Base-by-base conservation (phyloP, 2,113 vertebrate genomes). In the Mugil cephalus region DNA sequence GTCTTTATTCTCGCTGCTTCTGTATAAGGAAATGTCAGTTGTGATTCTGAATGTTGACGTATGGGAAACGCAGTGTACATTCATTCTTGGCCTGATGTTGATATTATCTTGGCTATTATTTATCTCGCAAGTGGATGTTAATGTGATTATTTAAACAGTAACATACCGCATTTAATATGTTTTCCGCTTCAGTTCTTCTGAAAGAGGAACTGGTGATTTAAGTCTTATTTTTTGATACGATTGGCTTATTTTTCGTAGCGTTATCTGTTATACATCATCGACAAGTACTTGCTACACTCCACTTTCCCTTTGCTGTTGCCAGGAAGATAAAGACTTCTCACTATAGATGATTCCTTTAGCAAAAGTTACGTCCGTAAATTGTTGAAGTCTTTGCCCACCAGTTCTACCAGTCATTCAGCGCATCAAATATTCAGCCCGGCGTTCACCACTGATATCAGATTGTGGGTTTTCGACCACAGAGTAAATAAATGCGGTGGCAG, bases 401-500 rank as follows among this genome's bases (percentile, higher is more conserved):
- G 24, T 64, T 13, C 24, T 19, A n/a, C 7, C 36, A 19, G 0
- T 61, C 35, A 17, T 56, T 69, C 13, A 47, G 43, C n/a, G n/a
- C n/a, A n/a, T n/a, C n/a, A n/a, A n/a, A n/a, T n/a, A n/a, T n/a
- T n/a, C n/a, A n/a, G n/a, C n/a, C n/a, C n/a, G n/a, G n/a, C 18
- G 7, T 56, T 40, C 13, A 10, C n/a, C 43, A 14, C 38, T 45
- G 38, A 51, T 36, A 7, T n/a, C 13, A 66, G 5, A 30, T 30
- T 30, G 24, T 30, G 45, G 45, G 55, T 52, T 77, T 52, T 43
- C 43, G 34, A 59, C 34, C n/a, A 40, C 67, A 63, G 59, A 46
- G 60, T 77, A 79, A 82, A 83, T 78, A 85, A 69, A 82, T 67
- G 69, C 63, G 45, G 7, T 82, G 54, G 68, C 78, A 65, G 34